Base-by-base conservation (phyloP, 2,888 invertebrate species). In the Argynnis bischoffii region DNA sequence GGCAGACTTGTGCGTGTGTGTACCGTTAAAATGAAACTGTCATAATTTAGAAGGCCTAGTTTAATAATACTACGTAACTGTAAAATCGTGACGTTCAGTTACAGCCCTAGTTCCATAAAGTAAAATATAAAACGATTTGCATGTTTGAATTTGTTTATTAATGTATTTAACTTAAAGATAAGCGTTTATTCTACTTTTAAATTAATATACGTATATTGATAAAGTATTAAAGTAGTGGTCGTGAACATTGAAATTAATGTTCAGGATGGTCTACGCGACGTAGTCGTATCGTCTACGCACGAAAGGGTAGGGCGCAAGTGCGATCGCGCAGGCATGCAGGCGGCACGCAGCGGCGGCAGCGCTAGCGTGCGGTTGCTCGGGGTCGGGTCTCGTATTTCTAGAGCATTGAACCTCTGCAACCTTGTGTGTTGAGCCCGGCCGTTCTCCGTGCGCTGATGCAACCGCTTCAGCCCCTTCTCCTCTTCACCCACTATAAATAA, bases 391-490 rank as follows among this genome's bases (percentile, higher is more conserved):
- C 85, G 86, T 90, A 89, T 91, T 91, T 91, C 89, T 92, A 91
- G 92, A 92, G 90, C 92, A 91, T 91, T 92, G 92, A 92, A 92
- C 92, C 89, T 90, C 86, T 85, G 87, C 92, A 92, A 92, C 92
- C 92, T 92, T 92, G 92, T 90, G 87, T 86, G 85, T 92, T 92
- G 92, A 91, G 90, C 78, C 84, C 87, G 87, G 81, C 91, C 92
- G 88, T 89, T 90, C 91, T 90, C 91, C 82, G 87, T 79, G 80
- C 82, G 85, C 86, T 91, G 90, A 91, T 89, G 91, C 91, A 92
- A 92, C 86, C 81, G 74, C 83, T 84, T 77, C 88, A 89, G 89
- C 90, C 89, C 91, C 89, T 90, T 90, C 92, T 90, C 89, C 81
- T 78, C 81, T 81, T 76, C 83, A 79, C 80, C 83, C 81, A 82